Conservation (phyloP, 2,888 invertebrate genomes). For the Machimus atricapillus region DNA sequence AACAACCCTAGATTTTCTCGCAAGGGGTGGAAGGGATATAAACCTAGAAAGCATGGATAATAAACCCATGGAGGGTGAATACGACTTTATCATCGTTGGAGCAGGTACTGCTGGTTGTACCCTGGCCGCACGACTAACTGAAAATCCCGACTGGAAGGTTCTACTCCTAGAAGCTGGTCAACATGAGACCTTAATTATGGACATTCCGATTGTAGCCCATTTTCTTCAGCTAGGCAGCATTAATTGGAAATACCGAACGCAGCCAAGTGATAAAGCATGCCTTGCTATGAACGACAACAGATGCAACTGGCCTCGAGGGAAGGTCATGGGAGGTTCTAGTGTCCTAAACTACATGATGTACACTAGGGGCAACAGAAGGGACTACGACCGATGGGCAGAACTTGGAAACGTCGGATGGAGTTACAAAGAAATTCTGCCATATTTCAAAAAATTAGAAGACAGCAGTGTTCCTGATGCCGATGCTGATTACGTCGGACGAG, state of each 20-base stretch:
- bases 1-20: slow-evolving; percentile 38
- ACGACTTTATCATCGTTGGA: slow-evolving; percentile 68
- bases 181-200: slow-evolving; percentile 69
- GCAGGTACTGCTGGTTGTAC: slow-evolving; percentile 70
- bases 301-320: slow-evolving; percentile 62
- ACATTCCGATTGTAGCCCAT: slow-evolving; percentile 72
- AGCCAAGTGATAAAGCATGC: slow-evolving; percentile 69
- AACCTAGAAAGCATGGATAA: slow-evolving; percentile 39
- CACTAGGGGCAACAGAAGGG: slow-evolving; percentile 61
- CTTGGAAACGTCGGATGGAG: slow-evolving; percentile 67
- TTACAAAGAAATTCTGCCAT: slow-evolving; percentile 62
- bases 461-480: slow-evolving; percentile 64
- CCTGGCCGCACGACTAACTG: slow-evolving; percentile 69
- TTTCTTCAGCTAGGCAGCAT: slow-evolving; percentile 70
- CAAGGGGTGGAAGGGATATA: slow-evolving; percentile 41
- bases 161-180: slow-evolving; percentile 69
- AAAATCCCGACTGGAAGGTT: slow-evolving; percentile 66
- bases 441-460: slow-evolving; percentile 67
- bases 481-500: slow-evolving; percentile 49
- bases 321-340: slow-evolving; percentile 64
- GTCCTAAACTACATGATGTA: slow-evolving; percentile 65
- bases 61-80: slow-evolving; percentile 50
- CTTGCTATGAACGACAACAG: slow-evolving; percentile 56
- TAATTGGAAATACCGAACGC: slow-evolving; percentile 79
- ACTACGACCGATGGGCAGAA: slow-evolving; percentile 63